phyloP scores from a whole-genome alignment of 2,888 invertebrate species.

The Drosophila mayaguana region DNA sequence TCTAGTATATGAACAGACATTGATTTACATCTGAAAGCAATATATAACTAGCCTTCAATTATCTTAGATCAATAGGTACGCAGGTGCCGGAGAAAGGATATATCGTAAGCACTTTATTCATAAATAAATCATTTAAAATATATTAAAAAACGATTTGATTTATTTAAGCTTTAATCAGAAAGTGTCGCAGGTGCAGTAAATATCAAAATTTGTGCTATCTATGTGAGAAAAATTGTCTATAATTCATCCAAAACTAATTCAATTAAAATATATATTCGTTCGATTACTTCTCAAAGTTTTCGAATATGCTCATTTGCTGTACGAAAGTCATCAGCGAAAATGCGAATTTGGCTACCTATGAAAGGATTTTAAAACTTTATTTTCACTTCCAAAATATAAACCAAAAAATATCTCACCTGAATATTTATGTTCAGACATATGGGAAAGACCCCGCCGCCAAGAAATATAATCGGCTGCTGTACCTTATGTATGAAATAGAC shows the following conservation, averaged over 20 bases:
- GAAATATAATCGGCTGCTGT: slow-evolving; percentile 35
- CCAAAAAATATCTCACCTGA: slow-evolving; percentile 12
- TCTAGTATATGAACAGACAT: neutral
- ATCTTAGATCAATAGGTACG: neutral
- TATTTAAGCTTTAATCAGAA: neutral
- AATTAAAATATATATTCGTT: neutral
- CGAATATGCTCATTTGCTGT: slow-evolving; percentile 34
- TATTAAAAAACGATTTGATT: neutral
- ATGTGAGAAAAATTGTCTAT: neutral
- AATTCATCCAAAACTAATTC: neutral
- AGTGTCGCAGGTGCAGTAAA: neutral
- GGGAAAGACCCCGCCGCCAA: slow-evolving; percentile 38
- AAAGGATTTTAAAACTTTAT: neutral
- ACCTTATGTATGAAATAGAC: slow-evolving; percentile 36
- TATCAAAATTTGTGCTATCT: neutral
- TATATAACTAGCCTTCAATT: neutral
- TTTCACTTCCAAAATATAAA: rapidly evolving
- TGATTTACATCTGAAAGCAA: neutral
- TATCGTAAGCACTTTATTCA: too few relatives aligned
- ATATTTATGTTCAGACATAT: slow-evolving; percentile 34
- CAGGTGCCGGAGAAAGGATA: too few relatives aligned
- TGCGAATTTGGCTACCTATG: slow-evolving; percentile 36
- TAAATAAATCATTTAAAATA: neutral
- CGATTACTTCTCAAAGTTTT: slow-evolving; percentile 14
- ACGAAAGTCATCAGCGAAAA: slow-evolving; percentile 41